A percentile compares a stretch with the other conserved stretches of the same genome.
Conservation (phyloP, 2,113 vertebrate genomes). For the Pachycephala philippinensis region DNA sequence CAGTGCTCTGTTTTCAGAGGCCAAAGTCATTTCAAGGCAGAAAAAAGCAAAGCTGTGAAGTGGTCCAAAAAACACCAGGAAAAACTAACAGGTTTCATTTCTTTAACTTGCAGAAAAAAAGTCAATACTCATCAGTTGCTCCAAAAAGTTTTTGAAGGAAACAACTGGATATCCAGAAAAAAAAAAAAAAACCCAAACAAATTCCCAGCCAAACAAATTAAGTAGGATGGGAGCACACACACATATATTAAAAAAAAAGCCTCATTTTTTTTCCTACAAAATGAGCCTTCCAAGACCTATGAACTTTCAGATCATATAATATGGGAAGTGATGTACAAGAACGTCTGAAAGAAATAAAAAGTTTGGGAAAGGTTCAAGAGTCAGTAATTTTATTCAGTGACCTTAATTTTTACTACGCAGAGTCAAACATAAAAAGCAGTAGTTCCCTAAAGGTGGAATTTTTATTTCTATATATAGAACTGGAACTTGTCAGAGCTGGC, state of each 20-base stretch:
- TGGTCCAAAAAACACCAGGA: neutral
- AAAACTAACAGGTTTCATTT: neutral
- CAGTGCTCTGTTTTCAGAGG: neutral
- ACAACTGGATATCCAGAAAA: accelerated
- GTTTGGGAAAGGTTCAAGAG: neutral
- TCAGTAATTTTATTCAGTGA: constrained; percentile 1
- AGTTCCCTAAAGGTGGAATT: neutral
- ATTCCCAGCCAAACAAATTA: neutral
- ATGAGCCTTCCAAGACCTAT: neutral
- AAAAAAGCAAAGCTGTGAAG: neutral
- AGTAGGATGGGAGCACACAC: accelerated
- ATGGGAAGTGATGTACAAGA: neutral
- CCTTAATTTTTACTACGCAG: neutral
- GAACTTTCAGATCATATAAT: neutral
- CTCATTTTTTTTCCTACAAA: neutral
- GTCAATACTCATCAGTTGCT: neutral
- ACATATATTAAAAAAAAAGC: accelerated
- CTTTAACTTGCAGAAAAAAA: neutral
- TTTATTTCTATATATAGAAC: neutral
- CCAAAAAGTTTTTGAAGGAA: neutral
- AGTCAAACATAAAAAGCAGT: neutral
- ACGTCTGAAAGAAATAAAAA: neutral
- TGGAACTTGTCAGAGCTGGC: constrained; percentile 5
- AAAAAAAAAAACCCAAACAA: neutral
- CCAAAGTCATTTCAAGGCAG: neutral